Percentiles rank a stretch among this genome's conserved stretches.
Evolutionary conservation across 2,888 invertebrate species (phyloP).

Genomic region (Cabera pusaria): DNA sequence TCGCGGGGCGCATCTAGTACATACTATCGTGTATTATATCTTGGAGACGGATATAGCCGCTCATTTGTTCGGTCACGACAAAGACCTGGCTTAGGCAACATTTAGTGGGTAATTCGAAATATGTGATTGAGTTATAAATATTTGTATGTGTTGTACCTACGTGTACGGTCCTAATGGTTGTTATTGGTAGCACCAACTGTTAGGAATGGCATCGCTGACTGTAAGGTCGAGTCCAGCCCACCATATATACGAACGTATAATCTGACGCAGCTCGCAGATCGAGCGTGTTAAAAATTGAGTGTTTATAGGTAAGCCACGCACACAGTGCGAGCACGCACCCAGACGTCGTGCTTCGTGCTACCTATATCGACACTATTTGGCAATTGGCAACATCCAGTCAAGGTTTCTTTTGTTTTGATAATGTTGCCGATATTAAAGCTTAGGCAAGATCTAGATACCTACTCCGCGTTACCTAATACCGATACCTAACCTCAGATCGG

Average conservation of each 20-base stretch:
- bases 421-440: slow-evolving; percentile 37
- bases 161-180: too few relatives aligned
- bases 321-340: slow-evolving; percentile 45
- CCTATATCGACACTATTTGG: slow-evolving; percentile 52
- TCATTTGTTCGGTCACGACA: slow-evolving; percentile 38
- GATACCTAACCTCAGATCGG: too few relatives aligned
- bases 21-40: too few relatives aligned
- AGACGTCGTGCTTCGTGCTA: slow-evolving; percentile 40
- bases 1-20: too few relatives aligned
- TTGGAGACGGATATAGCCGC: slow-evolving; percentile 38
- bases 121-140: too few relatives aligned
- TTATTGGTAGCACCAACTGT: too few relatives aligned
- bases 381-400: slow-evolving; percentile 54
- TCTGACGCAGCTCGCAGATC: slow-evolving; percentile 42
- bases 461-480: too few relatives aligned
- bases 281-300: slow-evolving; percentile 45
- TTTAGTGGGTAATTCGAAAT: slow-evolving; percentile 4
- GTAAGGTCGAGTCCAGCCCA: not conserved
- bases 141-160: too few relatives aligned
- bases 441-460: slow-evolving; percentile 32
- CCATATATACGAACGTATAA: too few relatives aligned
- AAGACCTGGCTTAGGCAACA: slow-evolving; percentile 17
- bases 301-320: slow-evolving; percentile 32
- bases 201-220: too few relatives aligned
- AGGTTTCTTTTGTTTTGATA: slow-evolving; percentile 56